Evolutionary conservation across 2,888 invertebrate genomes (phyloP).

Genomic region (Hololepta plana): DNA sequence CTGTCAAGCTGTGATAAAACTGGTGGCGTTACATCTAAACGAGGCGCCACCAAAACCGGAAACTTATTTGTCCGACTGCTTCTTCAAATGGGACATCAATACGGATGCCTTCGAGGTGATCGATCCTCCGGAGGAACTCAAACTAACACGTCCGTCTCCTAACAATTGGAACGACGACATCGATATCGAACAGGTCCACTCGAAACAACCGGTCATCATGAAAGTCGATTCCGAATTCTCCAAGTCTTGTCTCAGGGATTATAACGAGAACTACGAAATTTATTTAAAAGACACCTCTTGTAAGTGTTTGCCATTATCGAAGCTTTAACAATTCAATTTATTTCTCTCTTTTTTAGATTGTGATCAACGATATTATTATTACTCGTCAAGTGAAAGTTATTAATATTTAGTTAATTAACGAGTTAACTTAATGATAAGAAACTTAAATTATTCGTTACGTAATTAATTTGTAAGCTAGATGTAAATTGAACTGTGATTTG

Average conservation of each 20-base stretch:
- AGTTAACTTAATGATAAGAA: too few relatives aligned
- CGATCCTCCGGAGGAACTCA: slow-evolving; percentile 17
- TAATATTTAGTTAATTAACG: too few relatives aligned
- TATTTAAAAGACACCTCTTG: slow-evolving; percentile 14
- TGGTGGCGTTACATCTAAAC: slow-evolving; percentile 20
- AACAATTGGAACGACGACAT: slow-evolving; percentile 14
- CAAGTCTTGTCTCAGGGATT: slow-evolving; percentile 22
- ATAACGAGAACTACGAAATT: slow-evolving; percentile 20
- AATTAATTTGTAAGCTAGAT: too few relatives aligned
- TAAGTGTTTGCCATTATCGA: slow-evolving; percentile 3
- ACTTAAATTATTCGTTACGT: too few relatives aligned
- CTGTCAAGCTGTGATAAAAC: slow-evolving; percentile 27
- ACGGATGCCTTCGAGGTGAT: slow-evolving; percentile 23
- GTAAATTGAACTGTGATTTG: too few relatives aligned
- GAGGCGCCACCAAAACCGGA: slow-evolving; percentile 16
- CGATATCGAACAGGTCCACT: slow-evolving; percentile 14
- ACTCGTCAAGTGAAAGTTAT: slow-evolving; percentile 27
- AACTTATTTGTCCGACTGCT: slow-evolving; percentile 20
- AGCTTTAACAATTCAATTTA: neutral
- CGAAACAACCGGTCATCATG: slow-evolving; percentile 20
- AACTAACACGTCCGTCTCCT: slow-evolving; percentile 16
- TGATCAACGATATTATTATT: neutral
- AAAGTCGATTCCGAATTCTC: slow-evolving; percentile 15
- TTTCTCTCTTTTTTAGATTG: slow-evolving; percentile 6
- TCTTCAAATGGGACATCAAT: slow-evolving; percentile 25